Base-by-base conservation (phyloP, 2,113 vertebrate species). In the Strix uralensis region DNA sequence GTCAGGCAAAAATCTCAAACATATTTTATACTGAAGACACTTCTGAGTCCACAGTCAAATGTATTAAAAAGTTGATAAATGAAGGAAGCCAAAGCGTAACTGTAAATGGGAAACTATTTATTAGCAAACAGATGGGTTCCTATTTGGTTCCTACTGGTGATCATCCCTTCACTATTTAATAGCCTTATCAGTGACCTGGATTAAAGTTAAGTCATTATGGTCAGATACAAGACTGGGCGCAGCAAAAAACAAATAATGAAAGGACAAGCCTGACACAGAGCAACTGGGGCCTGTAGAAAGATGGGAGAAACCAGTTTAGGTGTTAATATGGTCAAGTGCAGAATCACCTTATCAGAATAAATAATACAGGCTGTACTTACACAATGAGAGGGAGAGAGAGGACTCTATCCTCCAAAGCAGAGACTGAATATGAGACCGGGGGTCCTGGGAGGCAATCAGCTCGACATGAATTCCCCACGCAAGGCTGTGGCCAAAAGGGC, bases 371-470 rank as follows among this genome's bases (percentile, higher is more conserved):
- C 84, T 27, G 23, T 96, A 95, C 92, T 97, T 92, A 97, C 95
- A 97, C 89, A 79, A 95, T 92, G 92, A 96, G 94, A 93, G 95
- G 97, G 95, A 97, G 95, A 95, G 97, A 95, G 95, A 96, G 95
- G 97, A 96, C 96, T 97, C 95, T 97, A 95, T 97, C 95, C 96
- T 97, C 92, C 58, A 1, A 94, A 96, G 94, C 29, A 95, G 78
- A 95, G 84, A 96, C 65, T 82, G 85, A 95, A 95, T 91, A 42
- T 36, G 78, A 97, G 67, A 95, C 84, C 15, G 0, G 21, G 49
- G 58, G 54, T 97, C 94, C 96, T 86, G 93, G 88, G 72, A 77
- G 62, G 88, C 82, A 83, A 38, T 96, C 94, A 97, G 89, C 91
- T 97, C 1, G 19, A 85, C 97, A 97, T 97, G 94, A 90, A 95